phyloP scores from a whole-genome alignment of 1,140 invertebrate genomes.

The Zaprionus kolodkinae region DNA sequence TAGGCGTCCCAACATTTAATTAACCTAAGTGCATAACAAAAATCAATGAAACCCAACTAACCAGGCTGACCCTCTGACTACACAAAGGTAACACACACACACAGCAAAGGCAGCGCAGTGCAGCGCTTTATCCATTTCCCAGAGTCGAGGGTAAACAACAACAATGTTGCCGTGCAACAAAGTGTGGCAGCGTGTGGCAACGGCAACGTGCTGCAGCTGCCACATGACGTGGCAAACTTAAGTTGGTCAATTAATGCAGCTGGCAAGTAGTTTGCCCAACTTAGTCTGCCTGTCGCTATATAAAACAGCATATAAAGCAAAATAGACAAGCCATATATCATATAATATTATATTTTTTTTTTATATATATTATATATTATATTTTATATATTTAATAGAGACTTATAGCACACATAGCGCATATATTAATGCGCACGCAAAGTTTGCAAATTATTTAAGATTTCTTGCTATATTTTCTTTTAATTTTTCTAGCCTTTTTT shows the following conservation, averaged over 20 bases:
- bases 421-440: neutral
- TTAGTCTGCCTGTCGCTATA: neutral
- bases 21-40: conserved; percentile 68
- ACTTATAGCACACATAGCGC: too few relatives aligned
- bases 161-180: conserved; percentile 8
- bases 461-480: too few relatives aligned
- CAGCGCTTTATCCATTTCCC: neutral
- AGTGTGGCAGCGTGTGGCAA: neutral
- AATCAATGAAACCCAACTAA: conserved; percentile 54
- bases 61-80: neutral
- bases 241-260: conserved; percentile 10
- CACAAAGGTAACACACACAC: neutral
- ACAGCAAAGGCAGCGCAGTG: neutral
- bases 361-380: too few relatives aligned
- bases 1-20: conserved; percentile 64
- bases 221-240: conserved; percentile 4
- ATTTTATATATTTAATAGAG: too few relatives aligned
- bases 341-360: too few relatives aligned
- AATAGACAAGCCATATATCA: too few relatives aligned
- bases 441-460: neutral
- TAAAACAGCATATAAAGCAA: too few relatives aligned
- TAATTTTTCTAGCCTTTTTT: too few relatives aligned
- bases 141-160: neutral
- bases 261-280: neutral
- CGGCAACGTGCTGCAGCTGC: neutral